A percentile compares a stretch with the other conserved stretches of the same genome.
Evolutionary conservation across 1,140 invertebrate species (phyloP).

Genomic region (Drosophila auraria): DNA sequence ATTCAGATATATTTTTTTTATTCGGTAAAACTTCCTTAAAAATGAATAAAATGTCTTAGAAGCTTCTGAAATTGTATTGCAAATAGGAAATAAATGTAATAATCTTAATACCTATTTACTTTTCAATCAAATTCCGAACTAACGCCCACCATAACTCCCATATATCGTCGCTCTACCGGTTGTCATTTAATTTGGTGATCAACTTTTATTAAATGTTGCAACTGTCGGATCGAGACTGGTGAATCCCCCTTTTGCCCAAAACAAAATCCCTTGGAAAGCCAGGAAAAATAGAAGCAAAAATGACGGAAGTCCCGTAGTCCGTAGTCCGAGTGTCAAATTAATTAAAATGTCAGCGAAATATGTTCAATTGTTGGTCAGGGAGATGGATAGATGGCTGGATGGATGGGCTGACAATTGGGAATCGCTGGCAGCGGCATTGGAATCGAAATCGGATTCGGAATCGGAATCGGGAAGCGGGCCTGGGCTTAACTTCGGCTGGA

Average conservation of each 20-base stretch:
- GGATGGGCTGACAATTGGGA: constrained; percentile 34
- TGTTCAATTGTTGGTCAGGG: constrained; percentile 76
- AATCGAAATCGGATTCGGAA: constrained; percentile 32
- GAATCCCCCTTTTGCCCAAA: constrained; percentile 40
- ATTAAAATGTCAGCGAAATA: constrained; percentile 85
- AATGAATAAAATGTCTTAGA: too few relatives aligned
- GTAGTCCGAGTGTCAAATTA: constrained; percentile 77
- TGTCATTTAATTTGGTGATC: constrained; percentile 60
- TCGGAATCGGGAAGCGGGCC: constrained; percentile 15
- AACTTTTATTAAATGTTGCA: constrained; percentile 70
- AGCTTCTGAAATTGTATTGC: too few relatives aligned
- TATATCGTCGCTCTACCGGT: neutral
- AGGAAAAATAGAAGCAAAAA: constrained; percentile 2
- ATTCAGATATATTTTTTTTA: too few relatives aligned
- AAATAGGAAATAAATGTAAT: neutral
- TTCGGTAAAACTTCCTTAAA: too few relatives aligned
- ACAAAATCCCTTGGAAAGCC: constrained; percentile 20
- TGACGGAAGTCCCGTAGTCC: constrained; percentile 33
- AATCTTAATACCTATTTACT: neutral
- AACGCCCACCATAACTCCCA: neutral
- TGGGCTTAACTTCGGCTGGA: constrained; percentile 36
- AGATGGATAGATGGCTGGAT: constrained; percentile 63
- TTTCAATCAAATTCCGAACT: neutral
- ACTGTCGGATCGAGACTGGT: constrained; percentile 25
- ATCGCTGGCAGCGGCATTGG: neutral